Base-by-base conservation (phyloP, 2,888 invertebrate genomes). In the Lithophane leautieri region DNA sequence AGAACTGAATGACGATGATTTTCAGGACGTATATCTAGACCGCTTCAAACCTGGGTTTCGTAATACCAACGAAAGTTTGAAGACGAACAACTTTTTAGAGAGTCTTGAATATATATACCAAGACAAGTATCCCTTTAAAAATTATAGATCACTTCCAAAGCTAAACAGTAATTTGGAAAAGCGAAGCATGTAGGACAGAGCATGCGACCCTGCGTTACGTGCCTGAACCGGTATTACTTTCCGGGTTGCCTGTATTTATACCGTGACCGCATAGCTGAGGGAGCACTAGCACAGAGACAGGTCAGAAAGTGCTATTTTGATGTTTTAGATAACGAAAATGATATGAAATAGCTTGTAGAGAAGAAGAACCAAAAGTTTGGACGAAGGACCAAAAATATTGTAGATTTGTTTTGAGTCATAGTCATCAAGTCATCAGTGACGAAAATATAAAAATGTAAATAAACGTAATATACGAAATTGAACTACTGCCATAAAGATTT, bases 201-300 rank as follows among this genome's bases (percentile, higher is more conserved):
- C 58, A 76, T 66, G 47, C 77, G 80, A 86, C 79, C 78, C 82
- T 56, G 65, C 74, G 73, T 78, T 74, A 78, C 70, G 70, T 71
- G 69, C 65, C 47, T 60, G 73, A 80, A 85, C 81, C 83, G 81
- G 71, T 81, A 84, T 81, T 83, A 81, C 65, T 78, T 86, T 83
- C 83, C 87, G 88, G 84, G 80, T 89, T 86, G 84, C 81, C 73
- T 82, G 86, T 90, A 91, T 92, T 89, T 91, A 85, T 90, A 88
- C 88, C 84, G 88, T 87, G 91, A 87, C 92, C 92, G 93, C 94
- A 94, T 94, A 92, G 86, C 88, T 90, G 75, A 70, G 87, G 89
- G 92, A 91, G 88, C 91, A 93, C 90, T 93, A 89, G 92, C 89
- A 85, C 90, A 87, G 79, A 85, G 73, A 71, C 66, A 80, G 66